Base-by-base conservation (phyloP, 2,113 vertebrate genomes). In the Addax nasomaculatus region DNA sequence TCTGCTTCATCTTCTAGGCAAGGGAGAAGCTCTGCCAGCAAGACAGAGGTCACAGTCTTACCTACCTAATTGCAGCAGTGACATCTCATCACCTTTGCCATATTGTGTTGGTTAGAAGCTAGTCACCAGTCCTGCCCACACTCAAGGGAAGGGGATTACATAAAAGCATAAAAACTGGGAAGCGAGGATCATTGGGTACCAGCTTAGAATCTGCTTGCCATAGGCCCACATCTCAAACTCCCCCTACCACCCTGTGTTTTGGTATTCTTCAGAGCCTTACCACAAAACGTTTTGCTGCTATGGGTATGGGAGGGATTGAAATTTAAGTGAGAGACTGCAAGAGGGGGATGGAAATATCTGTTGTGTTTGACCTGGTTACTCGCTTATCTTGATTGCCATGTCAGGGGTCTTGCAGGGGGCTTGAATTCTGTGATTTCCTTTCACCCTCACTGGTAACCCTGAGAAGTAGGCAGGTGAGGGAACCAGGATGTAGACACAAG, bases 341-440 rank as follows among this genome's bases (percentile, higher is more conserved):
- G 25, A 93, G 15, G 45, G 39, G 6, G n/a, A 17, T 80, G 17
- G 16, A 49, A 45, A 67, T 86, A 89, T 93, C 57, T 64, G 73
- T 76, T 76, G 58, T 7, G 47, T 89, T 92, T 95, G 39, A 57
- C 96, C 51, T 85, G 64, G 51, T 87, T 84, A 90, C 57, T 73
- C 36, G 29, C 23, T 57, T 58, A 43, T 17, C 64, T 79, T 47
- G 58, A n/a, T 33, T 79, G 79, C 58, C 23, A 51, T 91, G 39
- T 21, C 76, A 15, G 2, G 11, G 87, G 15, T 62, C 67, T 57
- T 53, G 6, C 8, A 36, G 51, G 90, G 25, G 11, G 19, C 78
- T 80, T 81, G n/a, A 47, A 89, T 76, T 58, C 39, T 0, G 0
- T 12, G 33, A 84, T 36, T 78, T 93, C 14, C 62, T 93, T 86